A percentile compares a stretch with the other conserved stretches of the same genome.
These are phyloP conservation scores for Tetrao urogallus DNA, from an alignment of 2,113 vertebrate species.

Conservation along the genomic window DNA sequence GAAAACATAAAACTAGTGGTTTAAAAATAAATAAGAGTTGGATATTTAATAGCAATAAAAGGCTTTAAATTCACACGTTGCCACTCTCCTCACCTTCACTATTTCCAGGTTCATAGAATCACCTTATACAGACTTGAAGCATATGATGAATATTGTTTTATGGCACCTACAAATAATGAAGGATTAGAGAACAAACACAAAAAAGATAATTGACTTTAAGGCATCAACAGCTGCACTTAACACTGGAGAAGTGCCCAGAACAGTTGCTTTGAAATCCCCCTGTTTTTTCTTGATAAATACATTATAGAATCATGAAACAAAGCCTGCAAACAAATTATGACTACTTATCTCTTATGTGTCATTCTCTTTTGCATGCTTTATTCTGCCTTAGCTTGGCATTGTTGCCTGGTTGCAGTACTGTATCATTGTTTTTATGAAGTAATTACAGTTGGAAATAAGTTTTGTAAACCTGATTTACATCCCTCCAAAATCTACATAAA, in stretches of 20 bases:
- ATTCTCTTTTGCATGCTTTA: background rate
- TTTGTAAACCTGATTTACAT: constrained; percentile 32
- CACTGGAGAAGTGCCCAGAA: constrained; percentile 50
- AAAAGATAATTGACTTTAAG: constrained; percentile 64
- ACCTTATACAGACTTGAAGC: background rate
- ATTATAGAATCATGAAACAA: constrained; percentile 65
- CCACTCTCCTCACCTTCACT: background rate
- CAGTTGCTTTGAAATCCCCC: constrained; percentile 61
- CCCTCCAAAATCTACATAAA: background rate
- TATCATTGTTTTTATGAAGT: background rate
- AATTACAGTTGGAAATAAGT: constrained; percentile 30
- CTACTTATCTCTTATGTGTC: constrained; percentile 38
- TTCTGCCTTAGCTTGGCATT: constrained; percentile 7
- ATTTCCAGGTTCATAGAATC: constrained; percentile 20
- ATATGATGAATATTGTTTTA: constrained; percentile 13
- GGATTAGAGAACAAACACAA: constrained; percentile 62
- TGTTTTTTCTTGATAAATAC: constrained; percentile 50
- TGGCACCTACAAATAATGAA: constrained; percentile 59
- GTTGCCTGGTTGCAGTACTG: background rate
- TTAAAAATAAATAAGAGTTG: constrained; percentile 37
- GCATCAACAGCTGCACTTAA: constrained; percentile 60
- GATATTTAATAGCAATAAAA: constrained; percentile 13
- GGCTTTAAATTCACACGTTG: constrained; percentile 2
- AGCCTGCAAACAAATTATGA: constrained; percentile 60
- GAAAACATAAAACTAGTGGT: background rate